Conservation (phyloP, 2,797 vertebrate species). For the Cyprinella venusta region DNA sequence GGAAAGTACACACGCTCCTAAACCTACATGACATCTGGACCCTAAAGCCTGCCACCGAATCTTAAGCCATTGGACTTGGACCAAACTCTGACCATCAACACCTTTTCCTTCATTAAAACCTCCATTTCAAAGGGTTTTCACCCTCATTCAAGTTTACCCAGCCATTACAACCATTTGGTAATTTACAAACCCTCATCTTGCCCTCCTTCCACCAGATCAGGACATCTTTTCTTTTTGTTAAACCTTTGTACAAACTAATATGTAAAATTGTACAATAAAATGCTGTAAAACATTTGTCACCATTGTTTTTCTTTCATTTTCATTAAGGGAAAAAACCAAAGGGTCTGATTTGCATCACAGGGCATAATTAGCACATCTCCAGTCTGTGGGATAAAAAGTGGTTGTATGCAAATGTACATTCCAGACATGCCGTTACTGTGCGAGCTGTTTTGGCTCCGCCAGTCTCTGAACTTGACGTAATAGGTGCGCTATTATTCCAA, state of each 20-base stretch:
- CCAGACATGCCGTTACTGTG: constrained; percentile 18
- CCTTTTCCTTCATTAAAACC: constrained; percentile 10
- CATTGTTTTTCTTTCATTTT: neutral
- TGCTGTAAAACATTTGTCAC: constrained; percentile 7
- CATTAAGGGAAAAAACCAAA: neutral
- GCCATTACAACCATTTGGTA: constrained; percentile 33
- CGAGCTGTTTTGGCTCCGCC: constrained; percentile 15
- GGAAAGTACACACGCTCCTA: constrained; percentile 99
- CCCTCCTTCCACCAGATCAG: neutral
- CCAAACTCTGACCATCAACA: constrained; percentile 82
- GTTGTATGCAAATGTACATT: constrained; percentile 44
- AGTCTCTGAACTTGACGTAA: constrained; percentile 20
- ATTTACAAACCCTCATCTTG: constrained; percentile 54
- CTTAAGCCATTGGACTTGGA: constrained; percentile 85
- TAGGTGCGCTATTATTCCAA: neutral
- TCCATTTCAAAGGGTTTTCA: constrained; percentile 41
- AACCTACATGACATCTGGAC: constrained; percentile 61
- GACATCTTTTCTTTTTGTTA: constrained; percentile 51
- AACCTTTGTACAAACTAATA: constrained; percentile 72
- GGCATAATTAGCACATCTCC: constrained; percentile 39
- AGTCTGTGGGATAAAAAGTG: constrained; percentile 28
- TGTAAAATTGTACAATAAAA: constrained; percentile 82
- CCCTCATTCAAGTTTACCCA: constrained; percentile 31
- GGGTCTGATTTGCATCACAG: constrained; percentile 36
- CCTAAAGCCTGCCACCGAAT: constrained; percentile 64